phyloP scores from a whole-genome alignment of 2,113 vertebrate genomes.

The Elephantulus edwardii region DNA sequence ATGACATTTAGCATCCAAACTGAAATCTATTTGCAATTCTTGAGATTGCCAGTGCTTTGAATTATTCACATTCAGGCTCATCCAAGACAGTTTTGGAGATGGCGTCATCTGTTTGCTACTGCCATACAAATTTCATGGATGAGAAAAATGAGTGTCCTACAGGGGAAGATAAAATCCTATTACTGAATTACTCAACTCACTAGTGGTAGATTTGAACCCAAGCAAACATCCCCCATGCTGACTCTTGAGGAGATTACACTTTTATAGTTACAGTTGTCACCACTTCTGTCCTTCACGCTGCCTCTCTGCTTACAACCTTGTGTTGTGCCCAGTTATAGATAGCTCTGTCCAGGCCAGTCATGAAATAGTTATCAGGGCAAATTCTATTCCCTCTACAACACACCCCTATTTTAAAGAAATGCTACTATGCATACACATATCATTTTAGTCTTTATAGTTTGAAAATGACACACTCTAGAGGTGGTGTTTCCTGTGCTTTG shows the following conservation, averaged over 20 bases:
- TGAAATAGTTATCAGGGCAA: neutral
- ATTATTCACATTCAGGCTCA: neutral
- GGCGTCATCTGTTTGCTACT: neutral
- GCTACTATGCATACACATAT: neutral
- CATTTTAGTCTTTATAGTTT: constrained; percentile 65
- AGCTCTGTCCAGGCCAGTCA: neutral
- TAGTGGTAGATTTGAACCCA: neutral
- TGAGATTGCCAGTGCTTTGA: neutral
- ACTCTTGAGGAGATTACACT: neutral
- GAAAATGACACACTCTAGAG: constrained; percentile 61
- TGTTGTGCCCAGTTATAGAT: neutral
- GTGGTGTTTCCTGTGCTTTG: constrained; percentile 66
- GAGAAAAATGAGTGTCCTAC: neutral
- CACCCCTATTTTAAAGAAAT: neutral
- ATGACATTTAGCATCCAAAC: neutral
- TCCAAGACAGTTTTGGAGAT: no score
- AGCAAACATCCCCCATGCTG: neutral
- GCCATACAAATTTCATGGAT: neutral
- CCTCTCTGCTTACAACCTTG: neutral
- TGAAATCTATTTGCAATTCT: neutral
- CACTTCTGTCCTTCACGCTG: no score
- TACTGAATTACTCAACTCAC: neutral
- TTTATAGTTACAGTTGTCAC: neutral
- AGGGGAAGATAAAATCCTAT: neutral
- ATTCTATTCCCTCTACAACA: neutral